These are phyloP conservation scores for Arrhopalites spinosus DNA, from an alignment of 2,888 invertebrate genomes.

Conservation along the genomic window DNA sequence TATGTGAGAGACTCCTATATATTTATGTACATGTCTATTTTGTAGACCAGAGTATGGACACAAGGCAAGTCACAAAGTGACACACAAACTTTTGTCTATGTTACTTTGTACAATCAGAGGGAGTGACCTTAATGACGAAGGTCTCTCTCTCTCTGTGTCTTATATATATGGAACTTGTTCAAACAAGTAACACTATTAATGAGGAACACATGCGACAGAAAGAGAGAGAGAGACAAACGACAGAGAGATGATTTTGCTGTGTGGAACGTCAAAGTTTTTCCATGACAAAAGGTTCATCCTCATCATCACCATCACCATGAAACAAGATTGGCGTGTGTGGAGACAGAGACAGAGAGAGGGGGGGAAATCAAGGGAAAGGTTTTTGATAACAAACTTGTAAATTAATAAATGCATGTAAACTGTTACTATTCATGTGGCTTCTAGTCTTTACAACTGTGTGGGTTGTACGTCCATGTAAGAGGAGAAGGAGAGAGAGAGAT, in stretches of 20 bases:
- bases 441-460: too few relatives aligned
- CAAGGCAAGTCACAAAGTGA: not conserved
- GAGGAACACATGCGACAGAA: not conserved
- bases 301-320: not conserved
- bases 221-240: not conserved
- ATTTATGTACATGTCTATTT: too few relatives aligned
- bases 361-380: not conserved
- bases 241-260: not conserved
- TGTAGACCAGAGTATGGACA: too few relatives aligned
- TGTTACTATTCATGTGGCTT: not conserved
- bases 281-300: not conserved
- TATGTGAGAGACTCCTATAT: too few relatives aligned
- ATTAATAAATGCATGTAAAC: conserved; percentile 5
- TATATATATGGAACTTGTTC: too few relatives aligned
- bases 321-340: too few relatives aligned
- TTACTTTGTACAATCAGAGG: not conserved
- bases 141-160: not conserved
- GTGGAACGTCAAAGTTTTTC: not conserved
- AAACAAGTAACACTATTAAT: not conserved
- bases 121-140: conserved; percentile 7
- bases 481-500: too few relatives aligned
- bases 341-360: too few relatives aligned
- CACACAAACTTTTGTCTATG: not conserved
- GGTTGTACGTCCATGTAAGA: too few relatives aligned
- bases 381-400: not conserved